Percentiles rank a stretch among this genome's conserved stretches.
Conservation (phyloP, 2,113 vertebrate genomes). For the Zingel zingel region DNA sequence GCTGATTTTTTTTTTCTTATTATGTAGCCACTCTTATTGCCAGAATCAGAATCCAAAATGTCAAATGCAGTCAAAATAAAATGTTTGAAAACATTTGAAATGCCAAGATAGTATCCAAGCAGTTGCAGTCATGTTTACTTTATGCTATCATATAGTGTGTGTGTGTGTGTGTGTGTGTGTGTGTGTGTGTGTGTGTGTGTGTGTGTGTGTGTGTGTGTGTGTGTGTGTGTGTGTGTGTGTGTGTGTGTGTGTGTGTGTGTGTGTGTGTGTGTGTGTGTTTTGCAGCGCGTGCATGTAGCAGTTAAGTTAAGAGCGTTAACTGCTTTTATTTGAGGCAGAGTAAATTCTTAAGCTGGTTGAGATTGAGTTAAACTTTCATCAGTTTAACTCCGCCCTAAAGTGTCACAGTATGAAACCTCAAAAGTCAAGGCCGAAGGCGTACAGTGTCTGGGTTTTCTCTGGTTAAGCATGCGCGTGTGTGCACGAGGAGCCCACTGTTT, state of each 20-base stretch:
- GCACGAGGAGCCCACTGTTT: slow-evolving; percentile 23
- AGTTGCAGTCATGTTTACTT: not conserved
- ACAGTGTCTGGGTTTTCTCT: not conserved
- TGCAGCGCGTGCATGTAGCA: no score
- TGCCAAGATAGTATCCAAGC: not conserved
- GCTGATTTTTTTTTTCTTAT: no score
- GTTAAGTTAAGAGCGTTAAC: not conserved
- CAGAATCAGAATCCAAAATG: not conserved
- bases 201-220: not conserved
- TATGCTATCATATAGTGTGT: not conserved
- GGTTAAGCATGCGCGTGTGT: not conserved
- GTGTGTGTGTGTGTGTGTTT: not conserved
- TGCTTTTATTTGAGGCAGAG: not conserved
- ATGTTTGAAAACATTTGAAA: not conserved
- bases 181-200: not conserved
- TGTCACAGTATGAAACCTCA: not conserved
- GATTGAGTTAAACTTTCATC: slow-evolving; percentile 1
- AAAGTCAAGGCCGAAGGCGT: not conserved
- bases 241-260: not conserved
- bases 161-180: not conserved
- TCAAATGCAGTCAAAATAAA: no score
- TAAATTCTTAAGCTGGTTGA: not conserved
- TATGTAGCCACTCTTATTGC: not conserved
- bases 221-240: not conserved
- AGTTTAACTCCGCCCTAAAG: not conserved